Evolutionary conservation across 2,797 vertebrate species (phyloP), one percentile per base, ranked within the genome.

Genomic region (Ambastaia sidthimunki): DNA sequence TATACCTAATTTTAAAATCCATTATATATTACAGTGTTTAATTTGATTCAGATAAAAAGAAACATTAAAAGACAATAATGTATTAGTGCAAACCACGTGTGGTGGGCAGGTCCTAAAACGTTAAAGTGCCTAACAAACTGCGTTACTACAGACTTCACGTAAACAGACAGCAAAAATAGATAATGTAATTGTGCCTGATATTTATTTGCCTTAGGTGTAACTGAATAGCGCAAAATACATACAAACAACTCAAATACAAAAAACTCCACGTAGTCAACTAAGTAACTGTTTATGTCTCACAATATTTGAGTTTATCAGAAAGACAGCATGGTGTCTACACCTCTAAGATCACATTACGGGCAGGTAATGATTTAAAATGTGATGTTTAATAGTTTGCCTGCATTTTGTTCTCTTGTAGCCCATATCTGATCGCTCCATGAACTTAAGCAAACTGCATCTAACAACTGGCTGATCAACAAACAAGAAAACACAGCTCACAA

Each of bases 371-470:
- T 23, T n/a, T 55, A 47, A n/a, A 44, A 57, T 31, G 37, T 12
- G 10, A 10, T 31, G 34, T 57, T 59, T 76, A 7, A 44, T 25
- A 9, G 25, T 19, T 25, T 28, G 0, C 6, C 6, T 28, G 34
- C 18, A 16, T 76, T n/a, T 31, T 57, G 54, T 18, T 69, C 52
- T 0, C 16, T 15, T 9, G 16, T 34, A 63, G 16, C 16, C 18
- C 5, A 63, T 15, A 28, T 10, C 3, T 34, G 7, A 7, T 28
- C 28, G 55, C 7, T 76, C 23, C 67, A 52, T 6, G 76, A 71
- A 60, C 41, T 69, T 54, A 44, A 66, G 47, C 21, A 71, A 62
- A 55, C 16, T 44, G 60, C 19, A 68, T 23, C n/a, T 44, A 66
- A 54, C 13, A 52, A 21, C 37, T 25, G 5, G 16, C 21, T 34